Evolutionary conservation across 2,888 invertebrate species (phyloP), one percentile per base, ranked within the genome.

Genomic region (Lasioglossum malachurum): DNA sequence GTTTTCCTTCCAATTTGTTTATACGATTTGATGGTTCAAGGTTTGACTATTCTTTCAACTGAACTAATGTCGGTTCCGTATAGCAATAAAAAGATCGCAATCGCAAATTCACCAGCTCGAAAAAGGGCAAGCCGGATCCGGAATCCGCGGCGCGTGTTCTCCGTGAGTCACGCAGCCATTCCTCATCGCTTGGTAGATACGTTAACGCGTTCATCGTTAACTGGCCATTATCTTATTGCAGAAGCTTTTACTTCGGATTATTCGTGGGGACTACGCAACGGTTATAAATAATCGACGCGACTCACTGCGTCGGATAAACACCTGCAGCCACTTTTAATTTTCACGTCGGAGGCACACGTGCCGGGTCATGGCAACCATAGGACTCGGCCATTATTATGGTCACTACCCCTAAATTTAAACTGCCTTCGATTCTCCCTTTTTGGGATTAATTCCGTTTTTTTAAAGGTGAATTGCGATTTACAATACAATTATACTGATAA

Each of bases 51-150:
- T 44, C 14, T 16, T 19, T 0, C 16, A 0, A 46, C 14, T 46
- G 46, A 14, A 14, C 16, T 16, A 46, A 46, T 14, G 16, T 80
- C 16, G 31, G 7, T 19, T 16, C 19, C 19, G 35, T 57, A n/a
- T n/a, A 12, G n/a, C n/a, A 53, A 53, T 53, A 8, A 53, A 10
- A 53, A 53, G 23, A 82, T 64, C 88, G 89, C 88, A 87, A 92
- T 92, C 92, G 90, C 74, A 90, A 92, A 91, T 93, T 90, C 86
- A 92, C 92, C 92, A 91, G 88, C 84, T 89, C 88, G 89, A 75
- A 88, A 44, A 91, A 84, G 35, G 88, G 85, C 91, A 91, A 93
- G 93, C 93, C 93, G 94, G 93, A 93, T 93, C 89, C 92, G 90
- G 89, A 90, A 92, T 90, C 72, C 60, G 35, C 67, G 75, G 64